These are phyloP conservation scores for Anabacerthia variegaticeps DNA, from an alignment of 2,797 vertebrate genomes.

Conservation along the genomic window DNA sequence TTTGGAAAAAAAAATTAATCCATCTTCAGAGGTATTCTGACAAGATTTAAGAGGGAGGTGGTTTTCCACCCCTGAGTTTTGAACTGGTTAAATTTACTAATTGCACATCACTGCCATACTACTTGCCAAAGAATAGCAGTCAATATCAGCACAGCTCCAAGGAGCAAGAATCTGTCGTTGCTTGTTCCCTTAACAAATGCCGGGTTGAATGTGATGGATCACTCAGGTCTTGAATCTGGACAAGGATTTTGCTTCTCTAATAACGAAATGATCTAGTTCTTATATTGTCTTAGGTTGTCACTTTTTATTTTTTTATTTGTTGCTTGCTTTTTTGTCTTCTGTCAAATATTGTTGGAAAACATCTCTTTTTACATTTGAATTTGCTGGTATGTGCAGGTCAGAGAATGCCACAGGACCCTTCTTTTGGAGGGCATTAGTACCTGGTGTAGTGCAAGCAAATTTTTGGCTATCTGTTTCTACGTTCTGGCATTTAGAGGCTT, in stretches of 20 bases:
- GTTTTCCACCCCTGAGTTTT: background rate
- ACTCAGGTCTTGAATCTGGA: background rate
- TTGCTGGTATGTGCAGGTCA: background rate
- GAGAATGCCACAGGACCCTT: background rate
- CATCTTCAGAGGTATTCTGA: background rate
- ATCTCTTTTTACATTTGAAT: background rate
- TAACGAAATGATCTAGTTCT: background rate
- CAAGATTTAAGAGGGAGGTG: background rate
- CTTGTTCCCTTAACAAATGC: background rate
- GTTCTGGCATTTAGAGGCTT: background rate
- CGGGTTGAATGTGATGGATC: background rate
- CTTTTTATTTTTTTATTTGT: background rate
- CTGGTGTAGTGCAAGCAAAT: background rate
- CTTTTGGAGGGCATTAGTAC: background rate
- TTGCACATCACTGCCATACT: fast-evolving
- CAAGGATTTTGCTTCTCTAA: background rate
- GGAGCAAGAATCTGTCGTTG: background rate
- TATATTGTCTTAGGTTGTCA: background rate
- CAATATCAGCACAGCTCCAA: background rate
- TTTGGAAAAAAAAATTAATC: background rate
- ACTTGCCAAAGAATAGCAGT: background rate
- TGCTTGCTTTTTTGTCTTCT: background rate
- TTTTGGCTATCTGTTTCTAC: background rate
- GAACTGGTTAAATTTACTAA: background rate
- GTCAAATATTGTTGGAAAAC: background rate